A percentile compares a stretch with the other conserved stretches of the same genome.
Conservation (phyloP, 2,113 vertebrate species). For the Gopherus flavomarginatus region DNA sequence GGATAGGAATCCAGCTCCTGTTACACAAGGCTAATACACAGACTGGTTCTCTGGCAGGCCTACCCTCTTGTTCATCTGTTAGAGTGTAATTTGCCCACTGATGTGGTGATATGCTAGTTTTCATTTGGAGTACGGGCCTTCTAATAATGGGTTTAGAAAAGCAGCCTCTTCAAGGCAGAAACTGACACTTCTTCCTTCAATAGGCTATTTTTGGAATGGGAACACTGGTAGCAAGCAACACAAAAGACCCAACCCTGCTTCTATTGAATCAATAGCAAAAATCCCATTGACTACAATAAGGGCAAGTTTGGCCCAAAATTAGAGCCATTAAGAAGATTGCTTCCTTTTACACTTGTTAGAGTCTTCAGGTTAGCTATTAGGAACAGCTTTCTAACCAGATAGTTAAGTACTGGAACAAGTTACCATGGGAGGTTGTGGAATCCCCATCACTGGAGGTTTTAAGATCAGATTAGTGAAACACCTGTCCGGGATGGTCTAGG, state of each 20-base stretch:
- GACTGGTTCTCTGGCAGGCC: conserved; percentile 49
- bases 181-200: conserved; percentile 58
- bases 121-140: conserved; percentile 57
- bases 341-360: conserved; percentile 32
- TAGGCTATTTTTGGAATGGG: conserved; percentile 58
- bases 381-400: neutral
- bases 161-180: conserved; percentile 60
- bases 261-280: conserved; percentile 61
- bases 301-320: conserved; percentile 56
- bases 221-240: conserved; percentile 54
- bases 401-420: neutral
- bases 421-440: neutral
- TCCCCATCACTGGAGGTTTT: neutral
- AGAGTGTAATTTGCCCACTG: conserved; percentile 48
- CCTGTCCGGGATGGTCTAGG: neutral
- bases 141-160: conserved; percentile 58
- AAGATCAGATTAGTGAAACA: neutral
- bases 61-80: conserved; percentile 61
- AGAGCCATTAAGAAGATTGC: neutral
- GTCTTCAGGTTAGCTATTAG: neutral
- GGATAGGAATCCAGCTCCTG: conserved; percentile 41
- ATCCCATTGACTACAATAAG: conserved; percentile 43
- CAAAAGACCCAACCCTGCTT: conserved; percentile 42
- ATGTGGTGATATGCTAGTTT: neutral
- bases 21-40: conserved; percentile 53